phyloP scores from a whole-genome alignment of 2,113 vertebrate genomes.

The Apteryx mantelli region DNA sequence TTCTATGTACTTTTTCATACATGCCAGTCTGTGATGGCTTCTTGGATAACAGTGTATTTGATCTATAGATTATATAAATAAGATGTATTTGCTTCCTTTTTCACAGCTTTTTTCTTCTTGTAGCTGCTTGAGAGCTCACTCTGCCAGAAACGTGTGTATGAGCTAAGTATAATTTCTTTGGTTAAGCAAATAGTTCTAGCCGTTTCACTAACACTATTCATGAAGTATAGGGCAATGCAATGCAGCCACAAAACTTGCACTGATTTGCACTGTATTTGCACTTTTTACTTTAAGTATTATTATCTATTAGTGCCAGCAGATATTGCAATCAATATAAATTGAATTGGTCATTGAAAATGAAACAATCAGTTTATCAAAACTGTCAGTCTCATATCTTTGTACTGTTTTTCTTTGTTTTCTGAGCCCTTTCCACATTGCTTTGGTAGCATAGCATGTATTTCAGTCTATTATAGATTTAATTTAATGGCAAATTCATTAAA shows the following conservation, averaged over 20 bases:
- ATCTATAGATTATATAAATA: background rate
- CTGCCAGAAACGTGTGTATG: background rate
- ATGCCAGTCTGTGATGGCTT: background rate
- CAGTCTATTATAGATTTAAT: background rate
- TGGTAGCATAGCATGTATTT: background rate
- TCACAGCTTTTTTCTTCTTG: background rate
- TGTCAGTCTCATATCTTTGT: background rate
- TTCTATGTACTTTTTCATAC: background rate
- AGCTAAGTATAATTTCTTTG: background rate
- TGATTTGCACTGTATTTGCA: background rate
- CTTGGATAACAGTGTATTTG: background rate
- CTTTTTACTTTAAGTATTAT: background rate
- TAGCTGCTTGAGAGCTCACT: background rate
- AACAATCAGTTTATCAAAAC: background rate
- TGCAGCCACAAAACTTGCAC: background rate
- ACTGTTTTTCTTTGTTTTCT: background rate
- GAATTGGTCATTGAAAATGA: background rate
- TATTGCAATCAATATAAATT: background rate
- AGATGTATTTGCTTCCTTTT: background rate
- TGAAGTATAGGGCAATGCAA: background rate
- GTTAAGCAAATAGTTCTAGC: background rate
- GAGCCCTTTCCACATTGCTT: background rate
- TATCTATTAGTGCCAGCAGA: background rate
- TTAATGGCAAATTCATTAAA: background rate
- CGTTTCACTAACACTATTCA: background rate